Evolutionary conservation across 2,113 vertebrate genomes (phyloP).

Genomic region (Glareola pratincola): DNA sequence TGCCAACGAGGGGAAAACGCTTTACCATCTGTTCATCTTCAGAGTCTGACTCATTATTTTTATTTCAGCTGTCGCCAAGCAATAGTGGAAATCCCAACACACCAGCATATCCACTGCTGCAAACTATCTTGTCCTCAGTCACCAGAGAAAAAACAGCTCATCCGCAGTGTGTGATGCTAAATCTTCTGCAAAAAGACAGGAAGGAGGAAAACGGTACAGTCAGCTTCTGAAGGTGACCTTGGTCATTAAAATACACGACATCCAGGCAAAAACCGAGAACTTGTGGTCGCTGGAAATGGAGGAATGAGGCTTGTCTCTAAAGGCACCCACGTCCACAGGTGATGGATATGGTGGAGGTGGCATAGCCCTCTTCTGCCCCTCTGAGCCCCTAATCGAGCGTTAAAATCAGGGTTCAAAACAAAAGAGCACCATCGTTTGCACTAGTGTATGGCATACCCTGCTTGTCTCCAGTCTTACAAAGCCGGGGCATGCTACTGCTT

Average conservation of each 20-base stretch:
- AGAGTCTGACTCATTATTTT: constrained; percentile 62
- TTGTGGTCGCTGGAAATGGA: neutral
- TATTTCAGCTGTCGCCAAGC: constrained; percentile 57
- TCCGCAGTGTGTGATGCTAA: fast-evolving
- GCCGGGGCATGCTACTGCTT: fast-evolving
- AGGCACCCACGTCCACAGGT: neutral
- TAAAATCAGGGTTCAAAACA: neutral
- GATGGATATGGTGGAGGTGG: neutral
- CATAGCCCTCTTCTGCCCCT: neutral
- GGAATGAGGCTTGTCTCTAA: neutral
- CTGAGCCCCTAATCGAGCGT: neutral
- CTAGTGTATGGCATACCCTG: neutral
- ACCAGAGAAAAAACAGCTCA: neutral
- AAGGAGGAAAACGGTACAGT: neutral
- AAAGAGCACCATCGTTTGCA: neutral
- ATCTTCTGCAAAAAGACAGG: neutral
- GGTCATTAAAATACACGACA: neutral
- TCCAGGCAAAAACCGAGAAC: neutral
- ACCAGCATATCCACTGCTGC: neutral
- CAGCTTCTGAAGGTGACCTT: neutral
- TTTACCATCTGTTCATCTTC: constrained; percentile 38
- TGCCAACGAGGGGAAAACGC: neutral
- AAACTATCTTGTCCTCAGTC: neutral
- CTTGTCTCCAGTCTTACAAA: neutral
- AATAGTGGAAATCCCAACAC: constrained; percentile 18